Conservation (phyloP, 2,797 vertebrate genomes). For the Simalia tracyae region DNA sequence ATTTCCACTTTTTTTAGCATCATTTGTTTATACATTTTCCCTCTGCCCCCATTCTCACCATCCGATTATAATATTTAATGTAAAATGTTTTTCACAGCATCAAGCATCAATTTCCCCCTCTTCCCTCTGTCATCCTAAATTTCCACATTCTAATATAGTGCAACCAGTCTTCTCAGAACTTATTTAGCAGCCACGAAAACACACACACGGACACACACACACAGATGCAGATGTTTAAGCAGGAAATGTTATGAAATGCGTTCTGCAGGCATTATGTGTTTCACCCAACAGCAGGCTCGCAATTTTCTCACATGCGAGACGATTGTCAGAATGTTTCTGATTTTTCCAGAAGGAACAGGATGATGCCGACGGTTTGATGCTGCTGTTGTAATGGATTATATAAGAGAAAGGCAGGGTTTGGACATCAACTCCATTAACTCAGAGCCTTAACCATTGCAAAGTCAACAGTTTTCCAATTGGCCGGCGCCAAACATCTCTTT, state of each 20-base stretch:
- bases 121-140: not conserved
- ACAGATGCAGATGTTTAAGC: not conserved
- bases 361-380: constrained; percentile 37
- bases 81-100: not conserved
- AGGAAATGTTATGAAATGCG: not conserved
- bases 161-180: not conserved
- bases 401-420: constrained; percentile 58
- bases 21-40: not conserved
- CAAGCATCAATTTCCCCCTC: no score
- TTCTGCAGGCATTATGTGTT: fast-evolving
- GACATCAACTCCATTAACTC: constrained; percentile 70
- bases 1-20: not conserved
- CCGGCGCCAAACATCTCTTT: constrained; percentile 64
- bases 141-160: not conserved
- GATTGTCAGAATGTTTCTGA: not conserved
- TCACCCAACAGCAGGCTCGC: not conserved
- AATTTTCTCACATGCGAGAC: not conserved
- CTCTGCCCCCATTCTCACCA: no score
- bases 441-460: constrained; percentile 71
- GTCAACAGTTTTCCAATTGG: constrained; percentile 71
- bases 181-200: not conserved
- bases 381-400: constrained; percentile 54
- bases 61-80: not conserved
- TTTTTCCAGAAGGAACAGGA: constrained; percentile 35
- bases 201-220: not conserved